A percentile compares a stretch with the other conserved stretches of the same genome.
Conservation (phyloP, 2,888 invertebrate genomes). For the Caenorhabditis afra region DNA sequence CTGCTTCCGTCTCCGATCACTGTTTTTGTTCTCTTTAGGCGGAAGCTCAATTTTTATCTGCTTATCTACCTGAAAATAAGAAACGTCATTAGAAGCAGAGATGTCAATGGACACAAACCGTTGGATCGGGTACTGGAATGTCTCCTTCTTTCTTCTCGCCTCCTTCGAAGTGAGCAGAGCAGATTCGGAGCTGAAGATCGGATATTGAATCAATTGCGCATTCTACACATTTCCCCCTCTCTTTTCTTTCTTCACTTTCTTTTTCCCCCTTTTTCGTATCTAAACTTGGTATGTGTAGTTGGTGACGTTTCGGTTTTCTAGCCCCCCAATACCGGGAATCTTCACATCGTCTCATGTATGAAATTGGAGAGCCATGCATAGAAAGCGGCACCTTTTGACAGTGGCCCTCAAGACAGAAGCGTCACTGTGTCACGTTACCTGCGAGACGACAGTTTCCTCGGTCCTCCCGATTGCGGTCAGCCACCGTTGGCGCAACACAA, state of each 20-base stretch:
- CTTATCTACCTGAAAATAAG: slow-evolving; percentile 78
- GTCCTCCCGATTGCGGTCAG: slow-evolving; percentile 81
- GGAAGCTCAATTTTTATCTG: slow-evolving; percentile 81
- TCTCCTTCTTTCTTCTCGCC: slow-evolving; percentile 82
- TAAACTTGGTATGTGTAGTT: slow-evolving; percentile 9
- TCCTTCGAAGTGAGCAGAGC: slow-evolving; percentile 82
- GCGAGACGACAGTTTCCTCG: slow-evolving; percentile 82
- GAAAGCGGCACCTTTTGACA: slow-evolving; percentile 12
- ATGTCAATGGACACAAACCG: slow-evolving; percentile 64
- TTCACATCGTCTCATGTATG: slow-evolving; percentile 6
- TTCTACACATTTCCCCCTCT: slow-evolving; percentile 8
- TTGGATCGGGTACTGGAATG: slow-evolving; percentile 81
- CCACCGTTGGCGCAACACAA: slow-evolving; percentile 81
- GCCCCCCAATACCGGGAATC: neutral
- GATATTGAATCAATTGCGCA: slow-evolving; percentile 19
- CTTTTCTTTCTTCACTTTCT: neutral
- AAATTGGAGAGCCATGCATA: slow-evolving; percentile 38
- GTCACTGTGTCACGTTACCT: slow-evolving; percentile 74
- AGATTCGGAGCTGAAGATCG: slow-evolving; percentile 81
- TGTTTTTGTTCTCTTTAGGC: slow-evolving; percentile 80
- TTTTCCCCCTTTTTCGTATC: neutral
- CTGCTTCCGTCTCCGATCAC: slow-evolving; percentile 67
- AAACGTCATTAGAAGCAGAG: neutral
- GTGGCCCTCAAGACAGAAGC: slow-evolving; percentile 11
- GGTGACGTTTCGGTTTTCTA: slow-evolving; percentile 8